Conservation (phyloP, 1,140 invertebrate genomes). For the Pristionchus pacificus region DNA sequence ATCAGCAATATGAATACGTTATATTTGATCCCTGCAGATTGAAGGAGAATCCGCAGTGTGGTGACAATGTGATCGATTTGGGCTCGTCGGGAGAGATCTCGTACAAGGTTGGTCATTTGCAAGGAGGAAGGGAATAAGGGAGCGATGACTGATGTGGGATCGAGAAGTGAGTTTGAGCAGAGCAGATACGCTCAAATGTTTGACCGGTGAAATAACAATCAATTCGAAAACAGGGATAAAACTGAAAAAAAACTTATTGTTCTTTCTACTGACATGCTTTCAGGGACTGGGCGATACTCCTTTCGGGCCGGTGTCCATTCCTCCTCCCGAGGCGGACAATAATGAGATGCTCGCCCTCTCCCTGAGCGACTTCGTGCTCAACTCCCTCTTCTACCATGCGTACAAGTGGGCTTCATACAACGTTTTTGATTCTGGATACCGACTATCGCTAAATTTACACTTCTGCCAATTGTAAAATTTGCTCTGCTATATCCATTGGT, state of each 20-base stretch:
- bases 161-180: background rate
- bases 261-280: no score
- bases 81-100: slow-evolving; percentile 38
- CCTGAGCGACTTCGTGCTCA: slow-evolving; percentile 37
- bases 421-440: no score
- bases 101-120: background rate
- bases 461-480: no score
- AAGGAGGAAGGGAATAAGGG: background rate
- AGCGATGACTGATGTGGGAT: no score
- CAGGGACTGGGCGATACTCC: slow-evolving; percentile 34
- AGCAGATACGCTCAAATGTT: no score
- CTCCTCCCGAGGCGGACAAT: slow-evolving; percentile 20
- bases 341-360: slow-evolving; percentile 28
- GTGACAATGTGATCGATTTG: slow-evolving; percentile 32
- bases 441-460: no score
- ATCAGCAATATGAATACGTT: no score
- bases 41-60: slow-evolving; percentile 31
- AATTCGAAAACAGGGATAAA: no score
- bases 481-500: no score
- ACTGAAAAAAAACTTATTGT: no score
- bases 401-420: slow-evolving; percentile 33
- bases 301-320: slow-evolving; percentile 29
- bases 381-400: slow-evolving; percentile 39
- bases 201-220: no score
- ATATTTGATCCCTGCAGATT: slow-evolving; percentile 19